Evolutionary conservation across 2,888 invertebrate genomes (phyloP), one percentile per base, ranked within the genome.

Genomic region (Oxyscelio sp.): DNA sequence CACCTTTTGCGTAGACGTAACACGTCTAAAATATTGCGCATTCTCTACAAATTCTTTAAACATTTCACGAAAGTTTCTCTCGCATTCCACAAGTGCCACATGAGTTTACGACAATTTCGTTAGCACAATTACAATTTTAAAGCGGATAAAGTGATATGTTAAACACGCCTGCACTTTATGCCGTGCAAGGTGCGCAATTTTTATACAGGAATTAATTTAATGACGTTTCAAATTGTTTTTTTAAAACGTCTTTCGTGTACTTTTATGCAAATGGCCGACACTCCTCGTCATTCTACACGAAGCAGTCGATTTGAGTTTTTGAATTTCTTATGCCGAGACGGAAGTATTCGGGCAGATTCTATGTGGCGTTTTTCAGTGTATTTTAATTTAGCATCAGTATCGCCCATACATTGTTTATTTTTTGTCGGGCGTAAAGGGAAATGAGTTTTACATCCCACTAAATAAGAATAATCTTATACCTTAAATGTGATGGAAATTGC

Each of bases 1-100:
- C 48, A 11, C 9, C 43, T 70, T 48, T 63, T 38, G 65, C 54
- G 43, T n/a, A 24, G 65, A 71, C 40, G 71, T 65, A 65, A 65
- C 79, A 58, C 71, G 50, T 40, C 34, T 11, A 50, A 58, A 73
- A 70, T 21, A 48, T 68, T 5, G 66, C 61, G 56, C 80, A 21
- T 52, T 58, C 21, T 17, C 22, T 40, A 50, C 19, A 59, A 65
- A 68, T 81, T 68, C 81, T 74, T 81, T 48, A 24, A 58, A 65
- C 65, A 65, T 79, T 58, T 58, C 27, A 24, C 71, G 31, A 81
- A 54, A 68, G 61, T 70, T 74, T 61, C 15, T 31, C 38, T 24
- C 40, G 59, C 81, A 81, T 81, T 81, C 81, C 81, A 74, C 81
- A 81, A 75, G 74, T 75, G 81, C 81, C 68, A 22, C 54, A 56